These are phyloP conservation scores for Catocala fraxini DNA, from an alignment of 2,888 invertebrate genomes.

Conservation along the genomic window DNA sequence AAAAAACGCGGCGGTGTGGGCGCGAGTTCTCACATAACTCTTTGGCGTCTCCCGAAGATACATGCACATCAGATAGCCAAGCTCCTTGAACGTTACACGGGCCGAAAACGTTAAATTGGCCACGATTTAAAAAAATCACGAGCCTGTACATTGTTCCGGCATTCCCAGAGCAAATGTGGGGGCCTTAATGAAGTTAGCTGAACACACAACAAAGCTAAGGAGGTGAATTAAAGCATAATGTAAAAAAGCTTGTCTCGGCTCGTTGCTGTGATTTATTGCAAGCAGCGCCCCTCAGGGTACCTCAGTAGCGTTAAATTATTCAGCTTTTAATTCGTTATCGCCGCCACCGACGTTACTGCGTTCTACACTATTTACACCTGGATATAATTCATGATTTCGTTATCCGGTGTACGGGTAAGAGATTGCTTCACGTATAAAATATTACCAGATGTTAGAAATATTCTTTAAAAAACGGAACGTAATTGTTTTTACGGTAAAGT, in stretches of 20 bases:
- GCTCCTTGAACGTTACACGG: constrained; percentile 60
- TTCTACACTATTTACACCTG: constrained; percentile 81
- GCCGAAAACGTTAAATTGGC: constrained; percentile 76
- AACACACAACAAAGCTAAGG: constrained; percentile 73
- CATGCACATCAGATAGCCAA: constrained; percentile 67
- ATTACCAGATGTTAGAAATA: constrained; percentile 9
- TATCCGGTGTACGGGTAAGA: constrained; percentile 51
- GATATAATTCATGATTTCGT: constrained; percentile 78
- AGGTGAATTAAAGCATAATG: constrained; percentile 83
- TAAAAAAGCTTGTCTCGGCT: constrained; percentile 77
- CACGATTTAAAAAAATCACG: constrained; percentile 71
- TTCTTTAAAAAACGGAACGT: constrained; percentile 1
- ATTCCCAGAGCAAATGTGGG: constrained; percentile 65
- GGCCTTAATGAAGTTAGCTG: constrained; percentile 77
- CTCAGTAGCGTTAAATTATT: constrained; percentile 83
- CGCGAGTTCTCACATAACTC: constrained; percentile 78
- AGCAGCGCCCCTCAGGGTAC: constrained; percentile 65
- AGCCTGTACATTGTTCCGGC: constrained; percentile 72
- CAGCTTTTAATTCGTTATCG: constrained; percentile 86
- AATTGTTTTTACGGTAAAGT: too few relatives aligned
- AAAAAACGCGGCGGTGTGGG: constrained; percentile 49
- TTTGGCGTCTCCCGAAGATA: constrained; percentile 63
- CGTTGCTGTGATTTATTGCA: constrained; percentile 81
- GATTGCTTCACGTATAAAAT: constrained; percentile 43
- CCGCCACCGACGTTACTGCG: constrained; percentile 76